A percentile compares a stretch with the other conserved stretches of the same genome.
Evolutionary conservation across 2,888 invertebrate genomes (phyloP).

Genomic region (Ommatoiulus sabulosus): DNA sequence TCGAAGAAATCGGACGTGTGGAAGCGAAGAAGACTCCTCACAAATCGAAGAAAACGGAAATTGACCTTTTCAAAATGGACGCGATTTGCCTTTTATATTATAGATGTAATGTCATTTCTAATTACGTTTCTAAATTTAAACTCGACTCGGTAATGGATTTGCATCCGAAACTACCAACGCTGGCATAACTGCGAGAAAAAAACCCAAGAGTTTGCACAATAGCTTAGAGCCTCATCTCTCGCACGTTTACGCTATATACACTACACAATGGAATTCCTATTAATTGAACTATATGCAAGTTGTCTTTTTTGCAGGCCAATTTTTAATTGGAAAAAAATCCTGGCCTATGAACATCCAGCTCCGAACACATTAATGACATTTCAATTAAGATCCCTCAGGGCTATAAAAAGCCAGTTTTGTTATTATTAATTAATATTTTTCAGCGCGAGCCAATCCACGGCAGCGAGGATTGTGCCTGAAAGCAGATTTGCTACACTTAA

Average conservation of each 20-base stretch:
- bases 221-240: too few species aligned
- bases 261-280: not conserved
- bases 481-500: not conserved
- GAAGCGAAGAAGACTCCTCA: too few species aligned
- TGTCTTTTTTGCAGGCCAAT: not conserved
- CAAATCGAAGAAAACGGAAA: too few species aligned
- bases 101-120: not conserved
- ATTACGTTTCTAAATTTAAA: not conserved
- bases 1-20: too few species aligned
- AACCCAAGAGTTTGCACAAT: too few species aligned
- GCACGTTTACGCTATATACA: not conserved
- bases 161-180: not conserved
- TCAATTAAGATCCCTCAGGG: conserved; percentile 11
- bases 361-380: not conserved
- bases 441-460: not conserved
- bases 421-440: conserved; percentile 28
- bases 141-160: not conserved
- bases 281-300: not conserved
- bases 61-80: too few species aligned
- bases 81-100: too few species aligned
- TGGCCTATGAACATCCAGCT: not conserved
- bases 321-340: not conserved
- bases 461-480: not conserved
- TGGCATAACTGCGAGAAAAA: too few species aligned
- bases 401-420: not conserved